Evolutionary conservation across 2,888 invertebrate genomes (phyloP), one percentile per base, ranked within the genome.

Genomic region (Isoperla grammatica): DNA sequence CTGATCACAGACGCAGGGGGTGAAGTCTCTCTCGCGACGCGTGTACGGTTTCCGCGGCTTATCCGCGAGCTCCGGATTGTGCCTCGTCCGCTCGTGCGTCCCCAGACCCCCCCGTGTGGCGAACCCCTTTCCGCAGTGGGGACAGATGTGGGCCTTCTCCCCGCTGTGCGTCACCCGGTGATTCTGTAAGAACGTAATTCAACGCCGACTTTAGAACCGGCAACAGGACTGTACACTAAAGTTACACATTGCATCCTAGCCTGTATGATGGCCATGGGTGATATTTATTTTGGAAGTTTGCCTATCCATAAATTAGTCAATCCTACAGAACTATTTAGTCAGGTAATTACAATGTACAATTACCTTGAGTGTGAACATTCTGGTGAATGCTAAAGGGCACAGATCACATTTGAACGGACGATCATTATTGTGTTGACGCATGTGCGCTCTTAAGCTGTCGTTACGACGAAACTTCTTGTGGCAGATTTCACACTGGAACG

Each of bases 341-440:
- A 29, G 8, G 29, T n/a, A 22, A 3, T 15, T 29, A 50, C 2
- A 13, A 23, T 50, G 23, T 50, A 11, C 19, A 23, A 23, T 50
- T 50, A 50, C 23, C 15, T 39, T 50, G 17, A 48, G 40, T 2
- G 42, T 57, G 57, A 37, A 50, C 50, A 49, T 57, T 13, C 49
- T 46, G 11, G 46, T 57, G 50, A 23, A 50, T 19, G 39, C 50
- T 23, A 49, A 17, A 15, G 53, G 53, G 54, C 62, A 62, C n/a
- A 57, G 48, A 53, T 62, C 62, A 60, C 62, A 62, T 11, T 56
- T 57, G 43, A 62, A 62, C 29, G 62, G 62, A 11, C 60, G 57
- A 20, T 62, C 60, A 48, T 60, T 57, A 19, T 57, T 60, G 40
- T 62, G 62, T 15, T 55, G 53, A n/a, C 62, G 45, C 46, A 60